phyloP scores from a whole-genome alignment of 2,888 invertebrate genomes.

The Dermolepida albohirtum region DNA sequence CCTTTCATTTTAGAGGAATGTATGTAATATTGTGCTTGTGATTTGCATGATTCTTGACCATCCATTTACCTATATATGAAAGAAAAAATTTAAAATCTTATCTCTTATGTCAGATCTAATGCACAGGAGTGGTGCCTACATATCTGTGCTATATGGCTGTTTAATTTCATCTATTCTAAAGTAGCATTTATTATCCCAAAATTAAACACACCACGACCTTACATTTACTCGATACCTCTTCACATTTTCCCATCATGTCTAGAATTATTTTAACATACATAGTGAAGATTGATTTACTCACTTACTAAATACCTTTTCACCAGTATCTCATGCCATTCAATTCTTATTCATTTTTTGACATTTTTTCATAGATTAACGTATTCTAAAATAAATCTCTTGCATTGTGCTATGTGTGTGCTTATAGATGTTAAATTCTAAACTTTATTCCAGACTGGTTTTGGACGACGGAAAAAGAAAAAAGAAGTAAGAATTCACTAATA shows the following conservation, averaged over 20 bases:
- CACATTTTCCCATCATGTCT: background rate
- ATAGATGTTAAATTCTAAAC: constrained; percentile 65
- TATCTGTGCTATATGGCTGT: constrained; percentile 23
- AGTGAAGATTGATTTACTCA: too few relatives aligned
- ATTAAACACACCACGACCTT: constrained; percentile 3
- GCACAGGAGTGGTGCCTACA: constrained; percentile 5
- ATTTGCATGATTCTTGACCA: constrained; percentile 54
- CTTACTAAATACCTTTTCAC: too few relatives aligned
- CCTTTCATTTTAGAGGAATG: constrained; percentile 46
- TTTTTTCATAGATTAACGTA: constrained; percentile 31
- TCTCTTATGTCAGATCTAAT: constrained; percentile 1
- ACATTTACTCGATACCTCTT: too few relatives aligned
- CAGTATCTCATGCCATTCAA: too few relatives aligned
- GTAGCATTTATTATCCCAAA: background rate
- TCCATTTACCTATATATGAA: constrained; percentile 4
- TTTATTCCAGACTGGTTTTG: constrained; percentile 88
- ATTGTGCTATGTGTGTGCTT: constrained; percentile 61
- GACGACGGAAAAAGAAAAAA: constrained; percentile 98
- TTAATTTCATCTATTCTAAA: constrained; percentile 16
- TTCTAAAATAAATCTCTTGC: constrained; percentile 47
- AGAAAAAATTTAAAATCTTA: background rate
- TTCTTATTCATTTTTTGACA: background rate
- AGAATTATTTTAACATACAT: too few relatives aligned
- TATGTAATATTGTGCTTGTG: constrained; percentile 58
- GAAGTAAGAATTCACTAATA: constrained; percentile 86